A percentile compares a stretch with the other conserved stretches of the same genome.
Conservation (phyloP, 2,113 vertebrate species). For the Tringa solitaria region DNA sequence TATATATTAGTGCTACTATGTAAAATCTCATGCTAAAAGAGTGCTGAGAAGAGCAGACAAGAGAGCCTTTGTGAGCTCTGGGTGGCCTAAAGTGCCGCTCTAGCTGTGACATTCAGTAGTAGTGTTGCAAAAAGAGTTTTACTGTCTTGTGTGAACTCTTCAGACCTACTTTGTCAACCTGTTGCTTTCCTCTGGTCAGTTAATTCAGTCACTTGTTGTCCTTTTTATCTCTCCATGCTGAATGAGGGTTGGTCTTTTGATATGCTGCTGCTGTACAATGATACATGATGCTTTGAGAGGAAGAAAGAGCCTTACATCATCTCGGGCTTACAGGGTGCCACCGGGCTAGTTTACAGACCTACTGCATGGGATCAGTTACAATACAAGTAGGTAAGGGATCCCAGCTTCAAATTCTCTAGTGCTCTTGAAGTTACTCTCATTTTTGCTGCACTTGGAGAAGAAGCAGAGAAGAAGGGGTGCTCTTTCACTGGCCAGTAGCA, state of each 20-base stretch:
- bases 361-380: background rate
- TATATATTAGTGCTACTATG: background rate
- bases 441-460: background rate
- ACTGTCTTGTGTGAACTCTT: background rate
- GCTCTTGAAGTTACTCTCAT: background rate
- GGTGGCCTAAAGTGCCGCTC: background rate
- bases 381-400: background rate
- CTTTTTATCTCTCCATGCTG: background rate
- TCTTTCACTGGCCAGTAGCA: background rate
- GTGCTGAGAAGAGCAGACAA: background rate
- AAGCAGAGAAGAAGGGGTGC: background rate
- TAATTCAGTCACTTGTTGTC: background rate
- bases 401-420: background rate
- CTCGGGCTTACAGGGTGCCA: background rate
- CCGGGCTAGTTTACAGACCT: background rate
- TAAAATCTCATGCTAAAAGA: background rate
- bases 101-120: background rate
- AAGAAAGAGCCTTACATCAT: background rate
- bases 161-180: conserved; percentile 2
- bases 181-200: background rate
- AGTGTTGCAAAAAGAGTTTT: background rate
- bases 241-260: background rate
- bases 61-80: background rate
- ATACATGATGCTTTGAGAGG: conserved; percentile 36
- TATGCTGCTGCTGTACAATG: background rate